Conservation (phyloP, 1,140 invertebrate genomes). For the Trissolcus basalis region DNA sequence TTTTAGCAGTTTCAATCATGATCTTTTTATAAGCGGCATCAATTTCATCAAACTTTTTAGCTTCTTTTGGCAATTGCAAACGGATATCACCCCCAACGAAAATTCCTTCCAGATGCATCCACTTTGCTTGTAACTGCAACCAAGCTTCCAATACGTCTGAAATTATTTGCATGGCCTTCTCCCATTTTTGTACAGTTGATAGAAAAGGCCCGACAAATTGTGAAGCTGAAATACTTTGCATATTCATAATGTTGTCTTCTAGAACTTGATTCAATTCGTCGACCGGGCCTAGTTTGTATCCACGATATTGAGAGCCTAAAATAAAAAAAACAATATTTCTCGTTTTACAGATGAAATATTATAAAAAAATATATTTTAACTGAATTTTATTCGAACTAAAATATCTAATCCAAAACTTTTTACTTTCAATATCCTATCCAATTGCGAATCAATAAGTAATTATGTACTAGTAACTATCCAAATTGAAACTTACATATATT, state of each 20-base stretch:
- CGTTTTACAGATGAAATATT: no score
- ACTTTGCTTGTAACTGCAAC: constrained; percentile 89
- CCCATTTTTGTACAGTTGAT: constrained; percentile 87
- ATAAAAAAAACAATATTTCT: background rate
- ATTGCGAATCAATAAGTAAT: no score
- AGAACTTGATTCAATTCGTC: constrained; percentile 88
- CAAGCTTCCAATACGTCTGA: constrained; percentile 91
- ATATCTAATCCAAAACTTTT: no score
- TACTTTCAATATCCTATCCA: no score
- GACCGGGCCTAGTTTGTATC: constrained; percentile 86
- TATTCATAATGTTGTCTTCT: constrained; percentile 91
- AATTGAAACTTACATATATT: no score
- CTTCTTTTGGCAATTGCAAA: constrained; percentile 89
- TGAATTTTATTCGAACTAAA: no score
- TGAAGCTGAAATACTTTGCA: constrained; percentile 93
- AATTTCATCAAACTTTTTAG: constrained; percentile 91
- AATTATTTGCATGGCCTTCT: constrained; percentile 85
- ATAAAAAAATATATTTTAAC: no score
- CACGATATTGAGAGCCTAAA: constrained; percentile 78
- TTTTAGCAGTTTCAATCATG: constrained; percentile 88
- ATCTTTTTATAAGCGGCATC: constrained; percentile 87
- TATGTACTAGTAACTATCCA: no score
- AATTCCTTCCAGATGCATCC: constrained; percentile 93
- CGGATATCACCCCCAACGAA: constrained; percentile 92
- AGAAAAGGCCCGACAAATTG: constrained; percentile 93